These are phyloP conservation scores for Solea solea DNA, from an alignment of 2,113 vertebrate genomes.

Conservation along the genomic window DNA sequence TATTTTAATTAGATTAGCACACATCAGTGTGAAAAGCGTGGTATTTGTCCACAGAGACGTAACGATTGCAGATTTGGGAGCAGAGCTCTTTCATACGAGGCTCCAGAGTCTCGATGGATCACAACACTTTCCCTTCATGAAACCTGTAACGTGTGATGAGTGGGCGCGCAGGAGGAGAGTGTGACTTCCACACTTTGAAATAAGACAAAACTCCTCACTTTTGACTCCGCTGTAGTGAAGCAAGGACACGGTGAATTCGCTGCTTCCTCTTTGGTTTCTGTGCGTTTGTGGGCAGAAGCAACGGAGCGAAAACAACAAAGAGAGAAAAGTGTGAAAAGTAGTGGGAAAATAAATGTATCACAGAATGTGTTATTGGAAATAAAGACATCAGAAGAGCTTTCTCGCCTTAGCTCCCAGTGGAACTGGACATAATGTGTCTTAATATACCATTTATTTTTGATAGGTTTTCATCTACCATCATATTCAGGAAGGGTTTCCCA, in stretches of 20 bases:
- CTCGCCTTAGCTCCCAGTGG: conserved; percentile 19
- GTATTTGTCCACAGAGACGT: conserved; percentile 29
- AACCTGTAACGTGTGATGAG: conserved; percentile 56
- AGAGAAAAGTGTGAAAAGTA: conserved; percentile 34
- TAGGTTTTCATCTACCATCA: background rate
- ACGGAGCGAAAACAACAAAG: conserved; percentile 13
- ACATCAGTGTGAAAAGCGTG: conserved; percentile 21
- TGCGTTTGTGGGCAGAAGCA: conserved; percentile 27
- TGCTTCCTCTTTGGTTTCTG: conserved; percentile 16
- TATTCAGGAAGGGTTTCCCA: conserved; percentile 1
- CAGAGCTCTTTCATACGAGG: conserved; percentile 39
- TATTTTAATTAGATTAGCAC: conserved; percentile 11
- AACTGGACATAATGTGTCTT: background rate
- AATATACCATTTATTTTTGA: no score
- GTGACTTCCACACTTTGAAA: conserved; percentile 57
- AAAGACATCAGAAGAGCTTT: conserved; percentile 35
- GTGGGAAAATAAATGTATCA: conserved; percentile 10
- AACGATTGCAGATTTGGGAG: conserved; percentile 49
- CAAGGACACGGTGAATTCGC: conserved; percentile 13
- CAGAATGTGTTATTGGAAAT: conserved; percentile 4
- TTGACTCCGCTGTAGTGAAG: conserved; percentile 39
- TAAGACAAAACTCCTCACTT: conserved; percentile 51
- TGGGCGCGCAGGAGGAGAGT: conserved; percentile 50
- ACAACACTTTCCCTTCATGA: conserved; percentile 44
- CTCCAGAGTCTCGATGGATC: conserved; percentile 55